These are phyloP conservation scores for Andrena minutula DNA, from an alignment of 2,888 invertebrate genomes.

Conservation along the genomic window DNA sequence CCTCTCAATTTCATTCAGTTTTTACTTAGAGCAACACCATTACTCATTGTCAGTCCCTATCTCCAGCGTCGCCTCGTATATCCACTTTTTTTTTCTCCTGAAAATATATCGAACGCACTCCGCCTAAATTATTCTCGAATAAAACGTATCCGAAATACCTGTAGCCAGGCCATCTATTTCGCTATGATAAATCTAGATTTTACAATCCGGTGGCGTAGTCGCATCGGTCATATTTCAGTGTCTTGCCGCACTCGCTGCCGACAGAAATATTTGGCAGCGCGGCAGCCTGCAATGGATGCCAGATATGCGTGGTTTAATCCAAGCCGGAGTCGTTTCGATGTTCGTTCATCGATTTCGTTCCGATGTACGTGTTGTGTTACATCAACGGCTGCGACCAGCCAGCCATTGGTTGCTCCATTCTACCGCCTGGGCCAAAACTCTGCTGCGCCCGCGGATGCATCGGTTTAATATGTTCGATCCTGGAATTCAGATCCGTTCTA, in stretches of 20 bases:
- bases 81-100: background rate
- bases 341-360: slow-evolving; percentile 58
- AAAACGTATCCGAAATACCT: slow-evolving; percentile 36
- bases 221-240: slow-evolving; percentile 67
- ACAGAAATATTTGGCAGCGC: slow-evolving; percentile 63
- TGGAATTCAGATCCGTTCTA: background rate
- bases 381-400: slow-evolving; percentile 20
- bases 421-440: slow-evolving; percentile 9
- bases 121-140: slow-evolving; percentile 19
- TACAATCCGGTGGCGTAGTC: slow-evolving; percentile 48
- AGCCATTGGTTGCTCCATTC: slow-evolving; percentile 18
- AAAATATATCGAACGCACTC: slow-evolving; percentile 1
- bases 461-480: slow-evolving; percentile 42
- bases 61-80: background rate
- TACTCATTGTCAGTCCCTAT: background rate
- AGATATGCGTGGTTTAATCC: slow-evolving; percentile 68
- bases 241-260: slow-evolving; percentile 57
- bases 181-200: slow-evolving; percentile 63
- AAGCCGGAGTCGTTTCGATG: slow-evolving; percentile 44
- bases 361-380: slow-evolving; percentile 33
- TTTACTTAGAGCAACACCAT: too few relatives aligned
- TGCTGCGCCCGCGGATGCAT: slow-evolving; percentile 1
- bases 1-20: background rate
- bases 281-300: slow-evolving; percentile 60
- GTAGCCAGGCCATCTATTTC: slow-evolving; percentile 36